A percentile compares a stretch with the other conserved stretches of the same genome.
Conservation (phyloP, 2,797 vertebrate genomes). For the Holocentrus rufus region DNA sequence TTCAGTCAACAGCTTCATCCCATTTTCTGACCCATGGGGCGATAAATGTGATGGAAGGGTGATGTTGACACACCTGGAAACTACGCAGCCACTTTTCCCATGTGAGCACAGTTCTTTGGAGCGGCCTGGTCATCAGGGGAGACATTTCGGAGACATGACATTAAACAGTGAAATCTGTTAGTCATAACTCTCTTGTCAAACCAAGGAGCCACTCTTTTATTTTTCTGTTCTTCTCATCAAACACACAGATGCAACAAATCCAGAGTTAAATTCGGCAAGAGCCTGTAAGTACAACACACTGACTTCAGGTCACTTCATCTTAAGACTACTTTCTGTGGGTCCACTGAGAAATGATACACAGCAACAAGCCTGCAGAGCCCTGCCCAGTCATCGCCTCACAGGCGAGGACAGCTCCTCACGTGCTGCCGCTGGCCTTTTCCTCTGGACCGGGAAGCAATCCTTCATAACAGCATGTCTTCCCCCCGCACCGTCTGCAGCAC, state of each 20-base stretch:
- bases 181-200: constrained; percentile 49
- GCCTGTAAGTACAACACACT: constrained; percentile 5
- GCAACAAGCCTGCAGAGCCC: not conserved
- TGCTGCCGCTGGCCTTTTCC: constrained; percentile 8
- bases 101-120: constrained; percentile 30
- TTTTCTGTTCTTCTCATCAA: not conserved
- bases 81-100: constrained; percentile 14
- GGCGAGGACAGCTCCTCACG: constrained; percentile 35
- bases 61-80: constrained; percentile 69
- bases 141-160: constrained; percentile 41
- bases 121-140: constrained; percentile 37
- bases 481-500: constrained; percentile 10
- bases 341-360: constrained; percentile 56
- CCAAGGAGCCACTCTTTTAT: constrained; percentile 4
- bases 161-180: constrained; percentile 56
- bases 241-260: constrained; percentile 17
- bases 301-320: constrained; percentile 29
- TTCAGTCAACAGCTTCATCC: constrained; percentile 42
- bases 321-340: constrained; percentile 23
- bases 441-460: constrained; percentile 10
- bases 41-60: constrained; percentile 15
- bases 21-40: constrained; percentile 37
- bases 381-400: not conserved
- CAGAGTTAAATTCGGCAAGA: constrained; percentile 6
- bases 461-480: constrained; percentile 17